phyloP scores from a whole-genome alignment of 2,113 vertebrate genomes.

The Zingel zingel region DNA sequence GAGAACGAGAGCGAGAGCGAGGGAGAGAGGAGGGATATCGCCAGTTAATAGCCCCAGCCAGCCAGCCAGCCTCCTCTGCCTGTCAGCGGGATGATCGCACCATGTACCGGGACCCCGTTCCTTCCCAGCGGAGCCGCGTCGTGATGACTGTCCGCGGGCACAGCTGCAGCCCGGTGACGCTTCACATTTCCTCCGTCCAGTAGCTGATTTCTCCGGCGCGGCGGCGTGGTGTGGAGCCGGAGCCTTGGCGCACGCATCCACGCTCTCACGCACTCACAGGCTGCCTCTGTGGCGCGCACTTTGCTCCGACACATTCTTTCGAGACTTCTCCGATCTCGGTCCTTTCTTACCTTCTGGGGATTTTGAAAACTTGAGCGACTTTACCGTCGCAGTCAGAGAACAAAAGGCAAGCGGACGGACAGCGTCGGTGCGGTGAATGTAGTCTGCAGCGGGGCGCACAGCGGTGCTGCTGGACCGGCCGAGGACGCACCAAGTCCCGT shows the following conservation, averaged over 20 bases:
- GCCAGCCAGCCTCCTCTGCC: slow-evolving; percentile 26
- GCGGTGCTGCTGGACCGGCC: slow-evolving; percentile 60
- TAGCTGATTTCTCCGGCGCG: not conserved
- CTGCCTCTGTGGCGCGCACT: slow-evolving; percentile 34
- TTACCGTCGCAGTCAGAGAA: slow-evolving; percentile 22
- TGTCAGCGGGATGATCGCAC: slow-evolving; percentile 51
- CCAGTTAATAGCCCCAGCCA: slow-evolving; percentile 63
- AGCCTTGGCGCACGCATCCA: slow-evolving; percentile 23
- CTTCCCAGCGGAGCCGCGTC: slow-evolving; percentile 29
- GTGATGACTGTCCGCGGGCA: slow-evolving; percentile 47
- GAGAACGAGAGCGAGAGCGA: too few species aligned
- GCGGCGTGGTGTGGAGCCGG: slow-evolving; percentile 20
- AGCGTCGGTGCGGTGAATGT: slow-evolving; percentile 52
- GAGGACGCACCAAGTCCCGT: slow-evolving; percentile 50
- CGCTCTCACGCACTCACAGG: not conserved
- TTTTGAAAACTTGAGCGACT: slow-evolving; percentile 58
- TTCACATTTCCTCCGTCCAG: slow-evolving; percentile 24
- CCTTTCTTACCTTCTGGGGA: slow-evolving; percentile 19
- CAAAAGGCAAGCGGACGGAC: slow-evolving; percentile 22
- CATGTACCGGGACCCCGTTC: slow-evolving; percentile 32
- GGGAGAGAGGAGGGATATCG: slow-evolving; percentile 46
- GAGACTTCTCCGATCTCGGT: not conserved
- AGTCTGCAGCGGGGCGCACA: slow-evolving; percentile 56
- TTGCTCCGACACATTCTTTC: slow-evolving; percentile 20
- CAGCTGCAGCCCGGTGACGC: slow-evolving; percentile 44